Percentiles rank a stretch among this genome's conserved stretches.
These are phyloP conservation scores for Dryadula phaetusa DNA, from an alignment of 2,888 invertebrate species.

Conservation along the genomic window DNA sequence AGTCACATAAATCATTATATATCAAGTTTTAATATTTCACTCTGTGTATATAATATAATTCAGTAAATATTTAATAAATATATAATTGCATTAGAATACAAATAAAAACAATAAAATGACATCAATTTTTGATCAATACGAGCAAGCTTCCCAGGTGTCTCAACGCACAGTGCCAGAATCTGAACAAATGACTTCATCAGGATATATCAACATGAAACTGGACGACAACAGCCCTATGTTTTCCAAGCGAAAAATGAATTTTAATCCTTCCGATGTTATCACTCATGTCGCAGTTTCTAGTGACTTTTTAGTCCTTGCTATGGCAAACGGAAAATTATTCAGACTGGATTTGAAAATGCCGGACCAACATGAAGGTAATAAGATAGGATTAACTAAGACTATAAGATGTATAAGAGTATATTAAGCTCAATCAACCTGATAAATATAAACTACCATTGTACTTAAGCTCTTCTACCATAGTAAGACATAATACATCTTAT, in stretches of 20 bases:
- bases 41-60: too few species aligned
- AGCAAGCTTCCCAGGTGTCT: constrained; percentile 87
- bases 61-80: too few species aligned
- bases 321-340: constrained; percentile 92
- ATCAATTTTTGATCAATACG: constrained; percentile 93
- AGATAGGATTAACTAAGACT: constrained; percentile 55
- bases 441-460: too few species aligned
- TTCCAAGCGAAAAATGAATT: constrained; percentile 91
- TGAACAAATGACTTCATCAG: constrained; percentile 79
- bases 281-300: constrained; percentile 92
- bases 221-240: constrained; percentile 94
- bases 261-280: constrained; percentile 91
- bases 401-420: too few species aligned
- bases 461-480: too few species aligned
- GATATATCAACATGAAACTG: constrained; percentile 82
- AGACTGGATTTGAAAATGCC: constrained; percentile 92
- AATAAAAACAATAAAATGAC: constrained; percentile 84
- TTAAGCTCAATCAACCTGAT: too few species aligned
- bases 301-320: constrained; percentile 92
- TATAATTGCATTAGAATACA: not conserved
- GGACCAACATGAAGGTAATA: constrained; percentile 90
- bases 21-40: not conserved
- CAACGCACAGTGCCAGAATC: constrained; percentile 66
- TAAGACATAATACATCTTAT: too few species aligned
- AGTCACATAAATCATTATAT: not conserved